Percentiles rank a stretch among this genome's conserved stretches.
These are phyloP conservation scores for Cantharis rufa DNA, from an alignment of 2,888 invertebrate genomes.

Conservation along the genomic window DNA sequence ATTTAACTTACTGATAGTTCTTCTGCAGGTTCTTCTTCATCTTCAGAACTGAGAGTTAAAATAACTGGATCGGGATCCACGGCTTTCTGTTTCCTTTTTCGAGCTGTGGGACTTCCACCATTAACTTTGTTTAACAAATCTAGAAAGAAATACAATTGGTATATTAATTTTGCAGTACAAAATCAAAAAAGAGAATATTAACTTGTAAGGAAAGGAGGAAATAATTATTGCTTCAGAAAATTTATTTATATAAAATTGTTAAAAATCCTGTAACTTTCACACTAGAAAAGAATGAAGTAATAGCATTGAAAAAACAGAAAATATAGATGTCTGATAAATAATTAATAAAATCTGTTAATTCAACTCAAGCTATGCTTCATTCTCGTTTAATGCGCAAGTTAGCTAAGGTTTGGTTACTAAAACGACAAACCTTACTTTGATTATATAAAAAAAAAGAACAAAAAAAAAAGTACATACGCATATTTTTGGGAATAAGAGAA, in stretches of 20 bases:
- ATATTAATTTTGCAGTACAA: not conserved
- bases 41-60: constrained; percentile 72
- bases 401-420: not conserved
- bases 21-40: constrained; percentile 55
- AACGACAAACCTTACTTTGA: not conserved
- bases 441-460: not conserved
- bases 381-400: not conserved
- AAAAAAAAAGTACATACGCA: constrained; percentile 9
- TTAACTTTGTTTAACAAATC: not conserved
- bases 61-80: constrained; percentile 70
- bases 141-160: not conserved
- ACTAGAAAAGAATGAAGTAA: not conserved
- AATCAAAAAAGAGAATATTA: not conserved
- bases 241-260: not conserved
- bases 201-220: not conserved
- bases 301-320: not conserved
- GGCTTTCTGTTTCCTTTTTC: constrained; percentile 54
- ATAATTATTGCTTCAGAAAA: not conserved
- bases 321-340: not conserved
- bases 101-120: not conserved
- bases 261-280: not conserved
- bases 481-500: not conserved
- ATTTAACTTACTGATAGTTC: constrained; percentile 25
- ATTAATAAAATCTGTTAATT: not conserved
- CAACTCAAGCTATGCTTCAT: not conserved